These are phyloP conservation scores for Clarias pachynema DNA, from an alignment of 2,797 vertebrate species.

Conservation along the genomic window DNA sequence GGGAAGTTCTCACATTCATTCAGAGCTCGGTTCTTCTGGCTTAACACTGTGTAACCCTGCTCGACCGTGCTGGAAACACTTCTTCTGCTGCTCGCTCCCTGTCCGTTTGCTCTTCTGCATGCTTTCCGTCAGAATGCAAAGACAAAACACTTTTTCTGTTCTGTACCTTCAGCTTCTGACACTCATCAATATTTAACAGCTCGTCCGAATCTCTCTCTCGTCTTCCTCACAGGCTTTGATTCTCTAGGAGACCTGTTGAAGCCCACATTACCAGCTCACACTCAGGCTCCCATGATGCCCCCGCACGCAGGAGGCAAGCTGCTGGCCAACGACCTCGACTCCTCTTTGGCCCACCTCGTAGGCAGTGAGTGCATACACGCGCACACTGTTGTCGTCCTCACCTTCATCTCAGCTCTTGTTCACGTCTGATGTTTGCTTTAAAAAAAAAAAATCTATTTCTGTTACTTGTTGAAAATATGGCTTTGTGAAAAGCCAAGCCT, in stretches of 20 bases:
- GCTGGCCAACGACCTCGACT: slow-evolving; percentile 85
- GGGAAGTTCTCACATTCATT: background rate
- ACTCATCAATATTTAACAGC: background rate
- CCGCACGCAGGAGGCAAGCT: slow-evolving; percentile 77
- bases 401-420: background rate
- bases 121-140: background rate
- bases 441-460: background rate
- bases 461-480: background rate
- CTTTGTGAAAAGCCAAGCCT: background rate
- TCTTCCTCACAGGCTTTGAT: slow-evolving; percentile 70
- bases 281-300: slow-evolving; percentile 68
- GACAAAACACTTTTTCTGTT: background rate
- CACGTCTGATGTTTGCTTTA: no score
- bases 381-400: background rate
- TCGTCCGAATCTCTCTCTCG: background rate
- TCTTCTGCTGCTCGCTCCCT: background rate
- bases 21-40: background rate
- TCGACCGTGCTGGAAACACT: background rate
- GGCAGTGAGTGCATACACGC: slow-evolving; percentile 80
- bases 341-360: slow-evolving; percentile 86
- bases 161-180: background rate
- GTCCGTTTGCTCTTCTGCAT: background rate
- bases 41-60: background rate
- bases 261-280: slow-evolving; percentile 76
- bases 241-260: slow-evolving; percentile 82